Percentiles rank a stretch among this genome's conserved stretches.
These are phyloP conservation scores for Channallabes apus DNA, from an alignment of 2,797 vertebrate genomes.

Conservation along the genomic window DNA sequence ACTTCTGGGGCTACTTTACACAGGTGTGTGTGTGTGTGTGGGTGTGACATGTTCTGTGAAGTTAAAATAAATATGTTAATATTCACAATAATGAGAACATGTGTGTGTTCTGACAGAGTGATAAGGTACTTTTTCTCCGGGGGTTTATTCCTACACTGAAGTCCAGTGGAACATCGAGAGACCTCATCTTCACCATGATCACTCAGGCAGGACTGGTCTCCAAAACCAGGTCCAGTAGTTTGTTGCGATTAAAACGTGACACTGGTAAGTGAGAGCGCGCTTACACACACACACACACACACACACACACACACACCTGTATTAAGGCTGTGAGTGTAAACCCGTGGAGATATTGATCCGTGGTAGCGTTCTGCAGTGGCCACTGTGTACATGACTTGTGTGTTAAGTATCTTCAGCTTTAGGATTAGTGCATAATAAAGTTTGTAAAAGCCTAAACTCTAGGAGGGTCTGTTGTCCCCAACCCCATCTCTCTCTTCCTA, in stretches of 20 bases:
- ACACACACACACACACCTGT: neutral
- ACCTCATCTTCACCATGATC: neutral
- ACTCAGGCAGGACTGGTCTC: neutral
- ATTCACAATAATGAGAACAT: neutral
- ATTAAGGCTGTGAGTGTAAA: neutral
- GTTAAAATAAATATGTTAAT: neutral
- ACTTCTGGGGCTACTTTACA: conserved; percentile 23
- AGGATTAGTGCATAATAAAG: neutral
- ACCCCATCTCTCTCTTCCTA: neutral
- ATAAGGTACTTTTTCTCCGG: neutral
- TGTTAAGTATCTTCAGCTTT: neutral
- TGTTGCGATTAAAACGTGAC: conserved; percentile 6
- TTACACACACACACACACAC: neutral
- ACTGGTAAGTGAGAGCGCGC: neutral
- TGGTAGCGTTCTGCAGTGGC: no score
- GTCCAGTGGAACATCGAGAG: neutral
- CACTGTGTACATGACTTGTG: neutral
- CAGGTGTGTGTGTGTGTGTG: conserved; percentile 13
- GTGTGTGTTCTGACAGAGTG: conserved; percentile 5
- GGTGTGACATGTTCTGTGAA: neutral
- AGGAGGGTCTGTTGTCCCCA: neutral
- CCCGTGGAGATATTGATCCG: no score
- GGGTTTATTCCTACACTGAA: neutral
- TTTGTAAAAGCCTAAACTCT: neutral
- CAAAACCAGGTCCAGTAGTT: neutral